Evolutionary conservation across 2,888 invertebrate species (phyloP).

Genomic region (Ectemnius continuus): DNA sequence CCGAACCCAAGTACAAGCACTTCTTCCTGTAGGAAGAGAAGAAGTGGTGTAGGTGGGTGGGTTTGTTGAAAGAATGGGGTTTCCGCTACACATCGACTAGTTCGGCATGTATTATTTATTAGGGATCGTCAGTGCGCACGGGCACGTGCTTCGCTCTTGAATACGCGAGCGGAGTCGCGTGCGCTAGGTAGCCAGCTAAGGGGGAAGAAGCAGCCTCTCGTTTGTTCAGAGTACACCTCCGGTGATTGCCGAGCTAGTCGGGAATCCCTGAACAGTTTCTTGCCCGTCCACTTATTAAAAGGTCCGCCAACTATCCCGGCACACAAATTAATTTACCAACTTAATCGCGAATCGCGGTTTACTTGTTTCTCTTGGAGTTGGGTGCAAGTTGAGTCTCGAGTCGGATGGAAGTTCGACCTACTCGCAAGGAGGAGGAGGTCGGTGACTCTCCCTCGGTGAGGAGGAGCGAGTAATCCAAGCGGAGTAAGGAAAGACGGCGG

Average conservation of each 20-base stretch:
- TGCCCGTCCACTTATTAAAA: conserved; percentile 32
- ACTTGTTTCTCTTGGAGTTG: too few species aligned
- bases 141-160: conserved; percentile 25
- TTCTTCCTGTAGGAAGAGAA: conserved; percentile 42
- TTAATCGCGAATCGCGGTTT: too few species aligned
- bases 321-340: too few species aligned
- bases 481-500: conserved; percentile 1
- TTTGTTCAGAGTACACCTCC: conserved; percentile 31
- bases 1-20: conserved; percentile 23
- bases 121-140: conserved; percentile 36
- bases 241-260: conserved; percentile 14
- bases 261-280: conserved; percentile 32
- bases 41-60: conserved; percentile 44
- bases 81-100: conserved; percentile 63
- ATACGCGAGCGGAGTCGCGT: conserved; percentile 25
- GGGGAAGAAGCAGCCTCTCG: conserved; percentile 28
- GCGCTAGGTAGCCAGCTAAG: conserved; percentile 1
- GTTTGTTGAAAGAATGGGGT: conserved; percentile 61
- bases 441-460: too few species aligned
- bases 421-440: too few species aligned
- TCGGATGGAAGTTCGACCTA: too few species aligned
- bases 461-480: too few species aligned
- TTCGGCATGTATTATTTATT: conserved; percentile 69
- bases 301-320: too few species aligned
- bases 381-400: too few species aligned